Percentiles rank a stretch among this genome's conserved stretches.
These are phyloP conservation scores for Athetis lepigone DNA, from an alignment of 2,888 invertebrate genomes.

Conservation along the genomic window DNA sequence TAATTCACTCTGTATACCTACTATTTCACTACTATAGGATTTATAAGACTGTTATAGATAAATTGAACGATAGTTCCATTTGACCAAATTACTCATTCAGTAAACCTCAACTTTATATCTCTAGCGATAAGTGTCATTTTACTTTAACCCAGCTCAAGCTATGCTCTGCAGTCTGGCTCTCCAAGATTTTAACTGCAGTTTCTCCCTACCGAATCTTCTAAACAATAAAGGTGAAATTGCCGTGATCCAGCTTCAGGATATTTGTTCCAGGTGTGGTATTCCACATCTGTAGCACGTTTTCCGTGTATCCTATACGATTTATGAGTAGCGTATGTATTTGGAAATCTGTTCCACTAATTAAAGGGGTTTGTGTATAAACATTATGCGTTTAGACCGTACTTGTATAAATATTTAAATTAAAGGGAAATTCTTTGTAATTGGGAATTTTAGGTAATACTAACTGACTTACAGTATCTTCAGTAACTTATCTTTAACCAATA, in stretches of 20 bases:
- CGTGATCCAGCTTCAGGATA: background rate
- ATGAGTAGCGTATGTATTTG: constrained; percentile 56
- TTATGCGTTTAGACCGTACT: constrained; percentile 20
- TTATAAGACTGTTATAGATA: constrained; percentile 33
- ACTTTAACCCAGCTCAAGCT: constrained; percentile 1
- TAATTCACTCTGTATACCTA: background rate
- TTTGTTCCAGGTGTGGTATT: constrained; percentile 27
- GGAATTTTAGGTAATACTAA: background rate
- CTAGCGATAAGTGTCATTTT: constrained; percentile 5
- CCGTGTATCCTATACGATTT: constrained; percentile 57
- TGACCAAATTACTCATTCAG: background rate
- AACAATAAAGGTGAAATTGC: background rate
- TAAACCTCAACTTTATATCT: background rate
- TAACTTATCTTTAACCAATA: no score
- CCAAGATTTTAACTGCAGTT: constrained; percentile 25
- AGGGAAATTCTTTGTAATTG: constrained; percentile 15
- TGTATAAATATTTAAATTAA: constrained; percentile 31
- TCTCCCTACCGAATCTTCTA: background rate
- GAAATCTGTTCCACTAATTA: constrained; percentile 63
- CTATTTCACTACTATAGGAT: no score
- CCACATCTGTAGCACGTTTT: constrained; percentile 46
- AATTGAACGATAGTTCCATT: constrained; percentile 14
- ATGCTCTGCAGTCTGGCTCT: background rate
- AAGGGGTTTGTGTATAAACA: constrained; percentile 47
- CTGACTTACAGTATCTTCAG: background rate